Percentiles rank a stretch among this genome's conserved stretches.
phyloP scores from a whole-genome alignment of 2,888 invertebrate genomes.

The Hipparchia semele region DNA sequence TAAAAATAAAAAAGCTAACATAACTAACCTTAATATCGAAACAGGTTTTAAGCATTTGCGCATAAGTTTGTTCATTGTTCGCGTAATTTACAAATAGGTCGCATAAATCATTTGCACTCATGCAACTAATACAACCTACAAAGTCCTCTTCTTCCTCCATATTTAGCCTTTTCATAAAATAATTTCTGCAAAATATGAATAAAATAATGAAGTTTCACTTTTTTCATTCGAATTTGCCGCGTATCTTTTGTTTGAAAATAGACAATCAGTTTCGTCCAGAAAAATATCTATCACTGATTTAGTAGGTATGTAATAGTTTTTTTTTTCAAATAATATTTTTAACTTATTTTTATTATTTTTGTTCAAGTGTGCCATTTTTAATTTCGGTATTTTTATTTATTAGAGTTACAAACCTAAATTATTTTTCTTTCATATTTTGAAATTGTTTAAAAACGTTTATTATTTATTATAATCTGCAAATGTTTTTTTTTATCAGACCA shows the following conservation, averaged over 20 bases:
- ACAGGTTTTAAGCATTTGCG: conserved; percentile 75
- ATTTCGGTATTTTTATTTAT: no score
- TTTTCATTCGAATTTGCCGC: conserved; percentile 33
- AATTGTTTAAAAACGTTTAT: no score
- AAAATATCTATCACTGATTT: not conserved
- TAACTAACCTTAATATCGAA: conserved; percentile 67
- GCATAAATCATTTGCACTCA: conserved; percentile 74
- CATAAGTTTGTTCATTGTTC: conserved; percentile 71
- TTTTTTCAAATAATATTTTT: not conserved
- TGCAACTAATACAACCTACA: conserved; percentile 79
- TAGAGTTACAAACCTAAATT: no score
- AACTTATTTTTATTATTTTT: not conserved
- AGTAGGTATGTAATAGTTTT: not conserved
- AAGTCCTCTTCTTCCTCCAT: conserved; percentile 68
- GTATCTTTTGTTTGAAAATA: conserved; percentile 30
- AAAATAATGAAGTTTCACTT: conserved; percentile 19
- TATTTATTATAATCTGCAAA: no score
- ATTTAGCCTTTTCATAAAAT: conserved; percentile 37
- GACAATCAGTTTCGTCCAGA: conserved; percentile 20
- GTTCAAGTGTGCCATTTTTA: no score
- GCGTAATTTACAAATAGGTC: conserved; percentile 76
- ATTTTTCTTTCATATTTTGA: no score
- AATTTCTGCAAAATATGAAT: conserved; percentile 17
- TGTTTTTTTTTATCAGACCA: no score
- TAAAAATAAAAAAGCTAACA: conserved; percentile 38